Base-by-base conservation (phyloP, 2,113 vertebrate genomes). In the Gavia stellata region DNA sequence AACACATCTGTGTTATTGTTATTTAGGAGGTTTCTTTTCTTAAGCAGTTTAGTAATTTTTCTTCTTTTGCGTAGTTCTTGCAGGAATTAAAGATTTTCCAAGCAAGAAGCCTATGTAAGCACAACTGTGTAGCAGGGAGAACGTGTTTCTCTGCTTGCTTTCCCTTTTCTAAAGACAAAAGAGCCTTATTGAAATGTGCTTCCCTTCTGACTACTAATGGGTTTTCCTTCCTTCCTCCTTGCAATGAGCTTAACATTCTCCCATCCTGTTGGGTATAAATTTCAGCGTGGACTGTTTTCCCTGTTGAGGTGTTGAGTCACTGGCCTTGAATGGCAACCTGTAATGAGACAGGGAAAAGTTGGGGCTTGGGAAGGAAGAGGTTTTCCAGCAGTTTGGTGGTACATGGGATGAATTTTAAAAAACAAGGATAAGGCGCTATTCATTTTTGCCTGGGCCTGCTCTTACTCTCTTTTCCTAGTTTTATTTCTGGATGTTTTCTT, bases 141-240 rank as follows among this genome's bases (percentile, higher is more conserved):
- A 81, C 12, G 1, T 89, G 77, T 87, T 91, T 88, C 75, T 72
- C 52, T 53, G 61, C 47, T 86, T 88, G 94, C 94, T 97, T 97
- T 97, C 95, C 90, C 89, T 97, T 96, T 95, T 78, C 50, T 77
- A 86, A 94, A 94, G 87, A 96, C 95, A 96, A 96, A 96, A 96
- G 93, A 91, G 67, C 79, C 79, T 96, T 91, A 96, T 78, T 96
- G 94, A 96, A 97, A 95, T 78, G 81, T 97, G 94, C 42, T 97
- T 97, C 97, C 96, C 90, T 94, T 97, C 84, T 96, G 90, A 12
- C 55, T 97, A 20, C 74, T 97, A 96, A 95, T 96, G 84, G 78
- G 16, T 94, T 96, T 96, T 85, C 95, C 95, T 97, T 97, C 96
- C 97, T 97, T 97, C 97, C 95, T 90, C 42, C 93, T 90, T 66